These are phyloP conservation scores for Anastatus disparis DNA, from an alignment of 1,140 invertebrate species.

Conservation along the genomic window DNA sequence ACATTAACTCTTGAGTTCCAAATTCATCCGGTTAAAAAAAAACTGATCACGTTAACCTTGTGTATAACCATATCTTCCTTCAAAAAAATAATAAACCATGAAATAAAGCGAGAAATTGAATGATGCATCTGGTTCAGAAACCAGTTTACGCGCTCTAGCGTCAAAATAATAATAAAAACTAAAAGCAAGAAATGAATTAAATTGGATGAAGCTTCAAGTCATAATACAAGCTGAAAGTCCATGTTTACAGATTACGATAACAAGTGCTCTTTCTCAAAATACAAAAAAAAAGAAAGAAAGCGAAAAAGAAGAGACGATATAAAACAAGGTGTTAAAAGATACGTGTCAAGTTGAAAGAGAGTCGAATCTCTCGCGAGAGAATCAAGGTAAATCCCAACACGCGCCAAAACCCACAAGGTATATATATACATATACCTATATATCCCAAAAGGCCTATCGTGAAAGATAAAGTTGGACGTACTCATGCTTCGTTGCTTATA, in stretches of 20 bases:
- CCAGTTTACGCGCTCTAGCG: too few species aligned
- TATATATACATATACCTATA: too few species aligned
- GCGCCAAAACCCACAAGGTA: too few species aligned
- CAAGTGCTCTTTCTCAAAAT: neutral
- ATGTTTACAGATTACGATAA: slow-evolving; percentile 10
- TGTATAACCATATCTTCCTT: too few species aligned
- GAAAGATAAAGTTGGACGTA: neutral
- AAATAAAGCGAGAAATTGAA: slow-evolving; percentile 1
- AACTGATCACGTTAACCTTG: too few species aligned
- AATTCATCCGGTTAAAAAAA: too few species aligned
- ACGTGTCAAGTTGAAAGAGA: neutral
- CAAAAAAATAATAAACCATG: too few species aligned
- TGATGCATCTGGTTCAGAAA: neutral
- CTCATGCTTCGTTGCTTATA: neutral
- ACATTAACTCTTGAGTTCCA: too few species aligned
- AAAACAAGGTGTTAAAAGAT: neutral
- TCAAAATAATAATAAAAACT: too few species aligned
- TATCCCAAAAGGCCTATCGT: slow-evolving; percentile 6
- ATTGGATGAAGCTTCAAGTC: too few species aligned
- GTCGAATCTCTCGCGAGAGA: neutral
- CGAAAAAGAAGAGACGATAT: neutral
- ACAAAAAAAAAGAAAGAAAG: too few species aligned
- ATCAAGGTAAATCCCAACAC: neutral
- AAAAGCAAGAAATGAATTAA: too few species aligned
- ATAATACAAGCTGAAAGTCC: neutral